Conservation (phyloP, 37 sponge, comb jelly and placozoan species). For the Petrosia ficiformis region DNA sequence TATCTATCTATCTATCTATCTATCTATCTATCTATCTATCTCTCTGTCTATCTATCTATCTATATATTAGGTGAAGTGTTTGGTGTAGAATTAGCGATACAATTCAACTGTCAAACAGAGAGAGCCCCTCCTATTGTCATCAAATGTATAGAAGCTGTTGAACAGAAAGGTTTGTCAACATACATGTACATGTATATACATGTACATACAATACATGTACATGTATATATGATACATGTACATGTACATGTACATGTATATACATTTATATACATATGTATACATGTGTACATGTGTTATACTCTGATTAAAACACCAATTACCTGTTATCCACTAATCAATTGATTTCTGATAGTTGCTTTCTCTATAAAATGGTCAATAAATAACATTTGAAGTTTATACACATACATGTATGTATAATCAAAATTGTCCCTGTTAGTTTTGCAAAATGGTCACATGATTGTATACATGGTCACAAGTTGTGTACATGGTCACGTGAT, state of each 20-base stretch:
- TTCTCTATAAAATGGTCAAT: too few relatives aligned
- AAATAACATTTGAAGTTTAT: too few relatives aligned
- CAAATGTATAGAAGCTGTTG: constrained; percentile 76
- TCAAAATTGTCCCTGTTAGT: too few relatives aligned
- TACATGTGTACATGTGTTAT: too few relatives aligned
- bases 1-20: too few relatives aligned
- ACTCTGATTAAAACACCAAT: too few relatives aligned
- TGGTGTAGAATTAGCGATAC: constrained; percentile 62
- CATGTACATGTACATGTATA: constrained; percentile 1
- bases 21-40: background rate
- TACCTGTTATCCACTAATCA: background rate
- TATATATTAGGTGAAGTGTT: constrained; percentile 30
- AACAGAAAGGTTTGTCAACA: constrained; percentile 39
- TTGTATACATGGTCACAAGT: too few relatives aligned
- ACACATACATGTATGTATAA: too few relatives aligned
- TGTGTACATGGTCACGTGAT: too few relatives aligned
- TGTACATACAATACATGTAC: background rate
- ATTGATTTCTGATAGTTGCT: background rate
- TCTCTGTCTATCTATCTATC: constrained; percentile 15
- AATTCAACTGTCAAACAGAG: constrained; percentile 24
- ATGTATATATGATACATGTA: background rate
- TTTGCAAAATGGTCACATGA: too few relatives aligned
- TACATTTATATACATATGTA: too few relatives aligned
- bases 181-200: constrained; percentile 6
- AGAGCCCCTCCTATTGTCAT: constrained; percentile 56